phyloP scores from a whole-genome alignment of 1,140 invertebrate genomes.

The Goniozus legneri region DNA sequence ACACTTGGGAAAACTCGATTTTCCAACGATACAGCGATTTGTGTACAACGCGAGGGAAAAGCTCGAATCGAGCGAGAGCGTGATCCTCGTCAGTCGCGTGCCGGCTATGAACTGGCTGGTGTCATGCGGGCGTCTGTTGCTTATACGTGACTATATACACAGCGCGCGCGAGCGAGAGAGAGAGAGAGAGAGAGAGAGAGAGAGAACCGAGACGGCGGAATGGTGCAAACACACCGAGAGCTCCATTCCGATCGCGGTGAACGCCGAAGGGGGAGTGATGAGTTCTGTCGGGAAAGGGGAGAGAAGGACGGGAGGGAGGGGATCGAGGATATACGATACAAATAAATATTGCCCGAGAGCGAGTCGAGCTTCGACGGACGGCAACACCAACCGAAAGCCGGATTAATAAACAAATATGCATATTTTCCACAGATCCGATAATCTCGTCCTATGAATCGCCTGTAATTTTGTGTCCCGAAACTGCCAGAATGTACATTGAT shows the following conservation, averaged over 20 bases:
- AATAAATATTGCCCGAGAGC: too few relatives aligned
- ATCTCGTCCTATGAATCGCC: too few relatives aligned
- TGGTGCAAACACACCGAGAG: too few relatives aligned
- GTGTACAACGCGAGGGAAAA: background rate
- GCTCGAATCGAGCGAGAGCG: constrained; percentile 8
- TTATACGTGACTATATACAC: constrained; percentile 28
- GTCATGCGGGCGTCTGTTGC: constrained; percentile 39
- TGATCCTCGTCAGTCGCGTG: constrained; percentile 39
- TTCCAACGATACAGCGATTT: background rate
- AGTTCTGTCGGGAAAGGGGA: background rate
- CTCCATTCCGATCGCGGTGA: too few relatives aligned
- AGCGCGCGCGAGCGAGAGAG: background rate
- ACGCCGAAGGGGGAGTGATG: too few relatives aligned
- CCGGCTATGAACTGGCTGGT: constrained; percentile 37
- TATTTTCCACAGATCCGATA: too few relatives aligned
- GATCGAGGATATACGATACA: background rate
- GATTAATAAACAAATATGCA: too few relatives aligned
- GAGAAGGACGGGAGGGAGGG: background rate
- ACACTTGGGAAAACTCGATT: background rate
- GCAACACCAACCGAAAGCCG: too few relatives aligned
- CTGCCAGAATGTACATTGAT: too few relatives aligned
- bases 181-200: background rate
- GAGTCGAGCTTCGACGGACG: too few relatives aligned
- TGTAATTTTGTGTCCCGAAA: too few relatives aligned
- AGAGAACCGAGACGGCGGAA: too few relatives aligned